phyloP scores from a whole-genome alignment of 30 jellyfish, hydroid and myxozoan species.

The Cassiopea xamachana region DNA sequence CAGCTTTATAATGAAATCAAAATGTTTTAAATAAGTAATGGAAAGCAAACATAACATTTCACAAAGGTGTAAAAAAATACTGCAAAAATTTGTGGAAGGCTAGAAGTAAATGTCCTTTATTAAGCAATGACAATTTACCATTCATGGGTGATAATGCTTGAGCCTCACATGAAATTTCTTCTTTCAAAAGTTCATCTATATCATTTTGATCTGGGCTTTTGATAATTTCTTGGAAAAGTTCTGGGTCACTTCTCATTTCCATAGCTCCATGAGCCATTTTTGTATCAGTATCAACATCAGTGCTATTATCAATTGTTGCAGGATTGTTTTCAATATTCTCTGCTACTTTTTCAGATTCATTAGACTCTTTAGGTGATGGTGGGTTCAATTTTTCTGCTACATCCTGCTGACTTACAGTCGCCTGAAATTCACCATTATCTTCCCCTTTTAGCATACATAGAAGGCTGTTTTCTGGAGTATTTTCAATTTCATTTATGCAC shows the following conservation, averaged over 20 bases:
- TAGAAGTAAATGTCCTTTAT: too few relatives aligned
- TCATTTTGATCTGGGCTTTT: slow-evolving; percentile 66
- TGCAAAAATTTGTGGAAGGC: too few relatives aligned
- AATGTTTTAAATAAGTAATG: not conserved
- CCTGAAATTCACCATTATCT: slow-evolving; percentile 20
- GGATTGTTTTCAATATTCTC: not conserved
- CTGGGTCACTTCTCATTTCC: slow-evolving; percentile 35
- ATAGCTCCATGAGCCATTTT: too few relatives aligned
- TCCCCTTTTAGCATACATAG: slow-evolving; percentile 53
- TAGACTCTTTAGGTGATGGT: slow-evolving; percentile 8
- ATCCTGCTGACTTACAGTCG: not conserved
- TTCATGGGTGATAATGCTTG: not conserved
- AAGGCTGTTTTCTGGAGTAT: slow-evolving; percentile 66
- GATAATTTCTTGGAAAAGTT: slow-evolving; percentile 50
- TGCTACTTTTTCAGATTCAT: not conserved
- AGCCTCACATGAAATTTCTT: not conserved
- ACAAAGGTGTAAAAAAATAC: not conserved
- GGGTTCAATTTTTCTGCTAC: not conserved
- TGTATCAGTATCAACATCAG: not conserved
- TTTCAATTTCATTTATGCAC: slow-evolving; percentile 87
- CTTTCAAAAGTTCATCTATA: slow-evolving; percentile 69
- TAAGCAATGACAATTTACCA: not conserved
- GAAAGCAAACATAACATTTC: not conserved
- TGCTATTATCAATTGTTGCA: not conserved
- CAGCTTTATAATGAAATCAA: slow-evolving; percentile 8